A percentile compares a stretch with the other conserved stretches of the same genome.
Evolutionary conservation across 2,797 vertebrate genomes (phyloP).

Genomic region (Liasis olivaceus): DNA sequence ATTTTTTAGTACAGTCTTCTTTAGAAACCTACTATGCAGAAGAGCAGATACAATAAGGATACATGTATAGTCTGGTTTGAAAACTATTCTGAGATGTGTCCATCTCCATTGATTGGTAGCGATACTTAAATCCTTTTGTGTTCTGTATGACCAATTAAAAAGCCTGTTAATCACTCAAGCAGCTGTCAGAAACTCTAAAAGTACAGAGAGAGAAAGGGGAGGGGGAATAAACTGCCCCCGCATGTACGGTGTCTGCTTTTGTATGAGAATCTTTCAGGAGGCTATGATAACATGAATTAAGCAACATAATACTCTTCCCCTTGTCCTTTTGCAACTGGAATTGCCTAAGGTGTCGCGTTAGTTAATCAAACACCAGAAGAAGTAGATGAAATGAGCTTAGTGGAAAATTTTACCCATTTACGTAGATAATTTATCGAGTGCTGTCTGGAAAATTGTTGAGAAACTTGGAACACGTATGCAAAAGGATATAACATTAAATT

Average conservation of each 20-base stretch:
- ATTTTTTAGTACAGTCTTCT: neutral
- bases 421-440: neutral
- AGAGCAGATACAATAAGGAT: neutral
- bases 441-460: neutral
- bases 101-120: slow-evolving; percentile 28
- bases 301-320: neutral
- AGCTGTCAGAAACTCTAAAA: slow-evolving; percentile 1
- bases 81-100: slow-evolving; percentile 23
- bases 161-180: slow-evolving; percentile 17
- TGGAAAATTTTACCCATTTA: neutral
- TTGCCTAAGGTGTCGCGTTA: slow-evolving; percentile 51
- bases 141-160: neutral
- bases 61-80: slow-evolving; percentile 39
- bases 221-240: no score
- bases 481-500: neutral
- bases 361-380: slow-evolving; percentile 42
- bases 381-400: slow-evolving; percentile 18
- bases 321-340: slow-evolving; percentile 35
- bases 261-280: slow-evolving; percentile 29
- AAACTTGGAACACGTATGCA: neutral
- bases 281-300: slow-evolving; percentile 30
- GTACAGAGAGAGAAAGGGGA: neutral
- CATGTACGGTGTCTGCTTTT: no score
- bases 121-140: slow-evolving; percentile 24
- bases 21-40: neutral